Percentiles rank a stretch among this genome's conserved stretches.
Evolutionary conservation across 2,113 vertebrate species (phyloP).

Genomic region (Mesoclemmys tuberculata): DNA sequence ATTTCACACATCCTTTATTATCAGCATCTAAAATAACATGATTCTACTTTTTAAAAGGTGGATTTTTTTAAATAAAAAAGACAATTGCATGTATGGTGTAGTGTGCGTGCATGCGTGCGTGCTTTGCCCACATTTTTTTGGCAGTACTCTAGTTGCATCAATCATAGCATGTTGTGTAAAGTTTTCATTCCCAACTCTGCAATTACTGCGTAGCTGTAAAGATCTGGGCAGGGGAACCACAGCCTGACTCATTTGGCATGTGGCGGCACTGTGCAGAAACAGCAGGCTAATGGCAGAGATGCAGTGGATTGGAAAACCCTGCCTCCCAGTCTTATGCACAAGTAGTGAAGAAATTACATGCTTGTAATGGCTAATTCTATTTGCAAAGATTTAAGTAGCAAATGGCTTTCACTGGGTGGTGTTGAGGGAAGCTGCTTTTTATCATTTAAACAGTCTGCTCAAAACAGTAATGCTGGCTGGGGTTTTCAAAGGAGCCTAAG

Average conservation of each 20-base stretch:
- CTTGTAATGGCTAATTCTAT: not conserved
- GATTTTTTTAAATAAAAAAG: not conserved
- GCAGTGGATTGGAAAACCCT: not conserved
- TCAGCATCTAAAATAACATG: not conserved
- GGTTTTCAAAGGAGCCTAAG: not conserved
- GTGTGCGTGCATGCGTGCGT: not conserved
- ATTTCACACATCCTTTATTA: not conserved
- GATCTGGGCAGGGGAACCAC: not conserved
- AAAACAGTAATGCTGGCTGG: rapidly evolving
- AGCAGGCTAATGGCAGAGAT: not conserved
- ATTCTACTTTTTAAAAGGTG: not conserved
- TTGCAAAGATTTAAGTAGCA: slow-evolving; percentile 1
- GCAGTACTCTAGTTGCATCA: rapidly evolving
- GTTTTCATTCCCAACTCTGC: slow-evolving; percentile 12
- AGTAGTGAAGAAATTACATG: slow-evolving; percentile 27
- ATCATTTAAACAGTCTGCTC: not conserved
- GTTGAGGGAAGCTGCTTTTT: not conserved
- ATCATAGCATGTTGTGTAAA: not conserved
- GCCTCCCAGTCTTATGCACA: not conserved
- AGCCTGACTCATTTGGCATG: not conserved
- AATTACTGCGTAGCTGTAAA: not conserved
- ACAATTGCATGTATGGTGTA: rapidly evolving
- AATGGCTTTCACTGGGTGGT: not conserved
- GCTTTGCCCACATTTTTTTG: not conserved
- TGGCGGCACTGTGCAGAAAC: not conserved